Evolutionary conservation across 2,797 vertebrate genomes (phyloP).

Genomic region (Chiroxiphia lanceolata): DNA sequence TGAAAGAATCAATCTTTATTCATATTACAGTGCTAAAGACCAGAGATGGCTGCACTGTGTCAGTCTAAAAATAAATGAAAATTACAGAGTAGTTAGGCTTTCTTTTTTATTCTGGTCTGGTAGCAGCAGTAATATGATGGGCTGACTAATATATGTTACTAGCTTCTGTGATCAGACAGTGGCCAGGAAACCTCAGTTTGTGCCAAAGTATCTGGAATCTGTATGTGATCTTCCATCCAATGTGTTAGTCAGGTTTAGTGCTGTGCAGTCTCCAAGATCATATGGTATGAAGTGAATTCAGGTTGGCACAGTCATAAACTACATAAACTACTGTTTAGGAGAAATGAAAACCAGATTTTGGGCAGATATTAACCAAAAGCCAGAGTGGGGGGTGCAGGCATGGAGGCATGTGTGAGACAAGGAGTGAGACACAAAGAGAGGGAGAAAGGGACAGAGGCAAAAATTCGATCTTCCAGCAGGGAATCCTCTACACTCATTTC

Average conservation of each 20-base stretch:
- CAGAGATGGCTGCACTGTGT: not conserved
- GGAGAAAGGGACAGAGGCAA: not conserved
- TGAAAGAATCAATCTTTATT: not conserved
- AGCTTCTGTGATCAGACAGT: not conserved
- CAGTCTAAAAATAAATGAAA: not conserved
- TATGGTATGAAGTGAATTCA: not conserved
- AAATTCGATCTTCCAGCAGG: not conserved
- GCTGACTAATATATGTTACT: not conserved
- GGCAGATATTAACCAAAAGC: not conserved
- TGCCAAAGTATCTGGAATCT: constrained; percentile 9
- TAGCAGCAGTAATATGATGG: not conserved
- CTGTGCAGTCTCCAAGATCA: not conserved
- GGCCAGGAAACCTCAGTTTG: not conserved
- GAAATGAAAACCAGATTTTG: not conserved
- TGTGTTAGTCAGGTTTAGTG: not conserved
- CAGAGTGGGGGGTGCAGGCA: no score
- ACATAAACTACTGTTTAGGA: not conserved
- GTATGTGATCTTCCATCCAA: not conserved
- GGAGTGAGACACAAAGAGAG: not conserved
- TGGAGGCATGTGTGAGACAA: rapidly evolving
- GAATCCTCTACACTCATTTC: not conserved
- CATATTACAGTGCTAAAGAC: not conserved
- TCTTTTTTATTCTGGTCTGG: not conserved
- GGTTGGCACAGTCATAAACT: not conserved
- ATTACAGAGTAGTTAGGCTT: not conserved